Evolutionary conservation across 2,888 invertebrate genomes (phyloP), one percentile per base, ranked within the genome.

Genomic region (Hirtodrosophila cameraria): DNA sequence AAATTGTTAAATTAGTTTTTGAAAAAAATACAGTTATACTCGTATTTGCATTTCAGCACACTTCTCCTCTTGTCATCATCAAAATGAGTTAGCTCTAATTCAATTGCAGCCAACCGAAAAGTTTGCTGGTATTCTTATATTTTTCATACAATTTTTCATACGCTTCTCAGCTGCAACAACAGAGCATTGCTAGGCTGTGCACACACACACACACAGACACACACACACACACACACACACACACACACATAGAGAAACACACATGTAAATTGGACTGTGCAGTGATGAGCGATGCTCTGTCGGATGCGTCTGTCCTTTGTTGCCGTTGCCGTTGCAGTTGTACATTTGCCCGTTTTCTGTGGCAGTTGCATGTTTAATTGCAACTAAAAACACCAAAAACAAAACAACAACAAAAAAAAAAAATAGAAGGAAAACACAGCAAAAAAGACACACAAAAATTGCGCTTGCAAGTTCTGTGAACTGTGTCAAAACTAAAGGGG

Each of bases 321-420:
- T 65, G 55, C 20, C 28, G 39, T 23, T 50, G 50, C 61, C 28
- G 39, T 23, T 50, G 50, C 61, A 54, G 71, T 58, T 68, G 63
- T 52, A 57, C 39, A 42, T 48, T 59, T 68, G 61, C 61, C 45
- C 68, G 41, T 53, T 69, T 54, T 35, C 46, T 50, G 68, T 64
- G 66, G 71, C 69, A 82, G 81, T 73, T 66, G 69, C 86, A 86
- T 80, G 81, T 86, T 86, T 82, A 82, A 82, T 82, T 82, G 82
- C 86, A 86, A 80, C 81, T 75, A 80, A 83, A 83, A 86, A 74
- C 68, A 65, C 53, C 18, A 57, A 45, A 49, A 75, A 60, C 42
- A 42, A 35, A 42, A 42, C n/a, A n/a, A n/a, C n/a, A n/a, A n/a
- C n/a, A n/a, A n/a, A n/a, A n/a, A n/a, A n/a, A n/a, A n/a, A n/a